A percentile compares a stretch with the other conserved stretches of the same genome.
These are phyloP conservation scores for Stictocephala bisonia DNA, from an alignment of 2,888 invertebrate species.

Conservation along the genomic window DNA sequence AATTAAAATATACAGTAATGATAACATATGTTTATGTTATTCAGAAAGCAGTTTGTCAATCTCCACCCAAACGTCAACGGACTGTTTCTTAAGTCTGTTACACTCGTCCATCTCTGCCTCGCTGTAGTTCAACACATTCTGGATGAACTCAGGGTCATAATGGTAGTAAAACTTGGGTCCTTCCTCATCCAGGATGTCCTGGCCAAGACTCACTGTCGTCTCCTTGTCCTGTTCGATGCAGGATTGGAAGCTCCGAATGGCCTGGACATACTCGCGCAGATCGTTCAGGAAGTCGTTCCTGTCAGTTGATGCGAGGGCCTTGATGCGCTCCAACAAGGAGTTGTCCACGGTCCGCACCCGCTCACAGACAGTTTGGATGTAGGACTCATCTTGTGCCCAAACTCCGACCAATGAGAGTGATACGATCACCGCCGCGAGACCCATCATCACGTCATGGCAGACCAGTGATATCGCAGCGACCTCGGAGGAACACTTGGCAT, in stretches of 20 bases:
- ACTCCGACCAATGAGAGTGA: no score
- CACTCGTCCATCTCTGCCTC: slow-evolving; percentile 27
- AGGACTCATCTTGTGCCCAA: not conserved
- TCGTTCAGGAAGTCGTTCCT: slow-evolving; percentile 17
- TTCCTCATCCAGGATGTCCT: slow-evolving; percentile 23
- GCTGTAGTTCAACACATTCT: slow-evolving; percentile 16
- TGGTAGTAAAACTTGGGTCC: slow-evolving; percentile 31
- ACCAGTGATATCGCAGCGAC: no score
- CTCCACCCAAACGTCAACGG: slow-evolving; percentile 17
- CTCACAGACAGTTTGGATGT: slow-evolving; percentile 12
- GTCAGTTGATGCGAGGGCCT: not conserved
- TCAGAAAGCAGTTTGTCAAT: not conserved
- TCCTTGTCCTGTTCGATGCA: slow-evolving; percentile 26
- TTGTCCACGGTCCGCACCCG: slow-evolving; percentile 3
- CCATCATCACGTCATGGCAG: no score
- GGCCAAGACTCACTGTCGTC: not conserved
- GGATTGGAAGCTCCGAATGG: slow-evolving; percentile 22
- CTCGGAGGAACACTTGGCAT: no score
- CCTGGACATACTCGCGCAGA: slow-evolving; percentile 16
- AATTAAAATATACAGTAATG: not conserved
- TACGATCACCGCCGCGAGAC: no score
- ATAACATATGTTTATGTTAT: not conserved
- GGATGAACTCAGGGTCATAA: slow-evolving; percentile 20
- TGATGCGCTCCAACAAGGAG: slow-evolving; percentile 9
- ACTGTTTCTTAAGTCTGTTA: slow-evolving; percentile 1